These are phyloP conservation scores for Neolamprologus ventralis DNA, from an alignment of 2,113 vertebrate species.

Conservation along the genomic window DNA sequence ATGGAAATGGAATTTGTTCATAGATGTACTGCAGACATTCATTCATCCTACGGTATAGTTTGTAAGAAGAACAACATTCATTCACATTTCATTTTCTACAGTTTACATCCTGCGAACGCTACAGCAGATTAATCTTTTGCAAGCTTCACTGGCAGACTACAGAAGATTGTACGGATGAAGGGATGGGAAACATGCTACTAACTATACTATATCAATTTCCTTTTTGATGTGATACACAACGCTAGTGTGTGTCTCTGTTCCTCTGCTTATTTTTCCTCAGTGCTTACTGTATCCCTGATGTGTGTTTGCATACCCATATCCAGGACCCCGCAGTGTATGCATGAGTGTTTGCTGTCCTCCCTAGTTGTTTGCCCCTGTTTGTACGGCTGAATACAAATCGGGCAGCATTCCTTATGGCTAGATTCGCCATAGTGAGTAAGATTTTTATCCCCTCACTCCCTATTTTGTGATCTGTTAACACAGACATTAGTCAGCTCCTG, in stretches of 20 bases:
- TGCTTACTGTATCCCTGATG: neutral
- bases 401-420: slow-evolving; percentile 29
- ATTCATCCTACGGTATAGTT: neutral
- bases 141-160: neutral
- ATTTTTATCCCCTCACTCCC: neutral
- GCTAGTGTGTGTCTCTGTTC: neutral
- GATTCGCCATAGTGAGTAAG: slow-evolving; percentile 3
- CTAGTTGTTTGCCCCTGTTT: slow-evolving; percentile 43
- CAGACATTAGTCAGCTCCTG: neutral
- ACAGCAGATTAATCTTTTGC: neutral
- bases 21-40: neutral
- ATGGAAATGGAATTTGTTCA: slow-evolving; percentile 5
- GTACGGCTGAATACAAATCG: slow-evolving; percentile 53
- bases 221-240: neutral
- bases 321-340: slow-evolving; percentile 1
- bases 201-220: neutral
- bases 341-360: slow-evolving; percentile 23
- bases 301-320: slow-evolving; percentile 17
- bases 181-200: neutral
- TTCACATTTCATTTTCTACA: neutral
- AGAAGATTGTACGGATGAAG: neutral
- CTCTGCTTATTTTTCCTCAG: neutral
- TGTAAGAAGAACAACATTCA: neutral
- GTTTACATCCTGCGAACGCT: neutral
- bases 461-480: neutral